Base-by-base conservation (phyloP, 2,888 invertebrate species). In the Pseudanteris insignis region DNA sequence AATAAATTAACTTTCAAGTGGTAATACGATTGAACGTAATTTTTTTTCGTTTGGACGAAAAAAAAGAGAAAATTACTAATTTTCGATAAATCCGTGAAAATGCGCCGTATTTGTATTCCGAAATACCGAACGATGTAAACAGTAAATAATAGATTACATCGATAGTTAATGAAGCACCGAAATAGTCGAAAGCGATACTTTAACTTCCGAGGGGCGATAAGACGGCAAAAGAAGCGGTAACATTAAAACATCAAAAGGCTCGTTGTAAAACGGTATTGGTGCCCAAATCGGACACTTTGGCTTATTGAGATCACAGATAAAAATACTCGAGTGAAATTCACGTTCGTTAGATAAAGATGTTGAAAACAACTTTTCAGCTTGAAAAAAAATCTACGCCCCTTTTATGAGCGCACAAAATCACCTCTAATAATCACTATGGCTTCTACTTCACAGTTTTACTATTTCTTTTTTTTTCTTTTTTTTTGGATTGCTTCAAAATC, bases 221-320 rank as follows among this genome's bases (percentile, higher is more conserved):
- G n/a, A 21, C 8, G 24, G 12, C 32, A 14, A 11, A 21, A 4
- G 15, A 36, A 28, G 28, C 34, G 18, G 14, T 26, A 34, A 18
- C 15, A 18, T 8, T 5, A 6, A 18, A 30, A 48, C 48, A 48
- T 48, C 48, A 48, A 48, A 48, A 25, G 28, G 13, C 7, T 21
- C 13, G 18, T 21, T 38, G 38, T 38, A 25, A 38, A 48, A 50
- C 32, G 32, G 50, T 30, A 47, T 37, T 47, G 18, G 14, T 41
- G 13, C 21, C 34, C 50, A 28, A 43, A 41, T 41, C 43, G 43
- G 36, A 43, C 41, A 36, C 43, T 18, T 51, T 14, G 30, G 34
- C 34, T 51, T 51, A 50, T 50, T 50, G 40, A 26, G 50, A 50
- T 50, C 40, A 50, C 28, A 50, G 40, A 40, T 36, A 38, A 50